Evolutionary conservation across 2,888 invertebrate species (phyloP), one percentile per base, ranked within the genome.

Genomic region (Lacanobia oleracea): DNA sequence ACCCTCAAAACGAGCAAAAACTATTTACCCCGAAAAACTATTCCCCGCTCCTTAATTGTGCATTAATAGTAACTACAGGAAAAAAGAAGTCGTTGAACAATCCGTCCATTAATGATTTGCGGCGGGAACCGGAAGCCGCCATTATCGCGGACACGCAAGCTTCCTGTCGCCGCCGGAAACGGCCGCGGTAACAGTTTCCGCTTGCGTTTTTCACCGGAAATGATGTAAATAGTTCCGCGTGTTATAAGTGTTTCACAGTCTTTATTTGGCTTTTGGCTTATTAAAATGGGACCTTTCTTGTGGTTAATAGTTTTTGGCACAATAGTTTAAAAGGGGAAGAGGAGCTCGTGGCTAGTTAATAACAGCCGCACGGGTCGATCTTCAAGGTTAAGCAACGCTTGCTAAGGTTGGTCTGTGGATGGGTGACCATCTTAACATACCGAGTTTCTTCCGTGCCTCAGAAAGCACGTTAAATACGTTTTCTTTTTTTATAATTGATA

Each of bases 141-240:
- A 92, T 92, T 91, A 92, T 88, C 87, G 88, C 86, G 88, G 88
- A 89, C 90, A 88, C 92, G 91, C 90, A 85, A 89, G 90, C 90
- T 89, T 91, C 92, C 91, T 88, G 90, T 89, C 90, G 88, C 88
- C 86, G 88, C 88, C 92, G 94, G 94, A 95, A 91, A 87, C 88
- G 87, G 90, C 89, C 87, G 89, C 91, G 91, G 93, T 93, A 92
- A 93, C 92, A 84, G 89, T 87, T 90, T 94, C 94, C 93, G 92
- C 83, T 87, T 85, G 88, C 89, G 92, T 92, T 93, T 93, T 94
- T 92, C 93, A 93, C 89, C 91, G 93, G 94, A 93, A 89, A 82
- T 83, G 68, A 83, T 82, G 87, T 89, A 87, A 90, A 89, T 91
- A 90, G 89, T 90, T 83, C 72, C 73, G 77, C 71, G 73, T 69